Evolutionary conservation across 2,113 vertebrate genomes (phyloP).

Genomic region (Triplophysa rosa): DNA sequence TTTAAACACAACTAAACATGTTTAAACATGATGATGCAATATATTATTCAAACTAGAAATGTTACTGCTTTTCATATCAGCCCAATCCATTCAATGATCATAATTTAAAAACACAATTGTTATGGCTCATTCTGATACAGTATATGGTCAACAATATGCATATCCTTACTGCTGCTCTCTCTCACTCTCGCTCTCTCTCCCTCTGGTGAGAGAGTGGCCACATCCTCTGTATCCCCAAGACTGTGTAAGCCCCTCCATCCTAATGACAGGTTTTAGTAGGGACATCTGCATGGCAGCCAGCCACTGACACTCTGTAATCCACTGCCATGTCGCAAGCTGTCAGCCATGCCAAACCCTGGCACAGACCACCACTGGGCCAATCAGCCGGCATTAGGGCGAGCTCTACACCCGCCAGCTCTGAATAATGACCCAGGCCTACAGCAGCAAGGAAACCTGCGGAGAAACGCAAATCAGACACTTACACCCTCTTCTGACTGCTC

Average conservation of each 20-base stretch:
- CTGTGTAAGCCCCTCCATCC: slow-evolving; percentile 53
- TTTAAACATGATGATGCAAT: too few relatives aligned
- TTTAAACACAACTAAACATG: too few relatives aligned
- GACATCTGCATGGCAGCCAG: slow-evolving; percentile 53
- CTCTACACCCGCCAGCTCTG: slow-evolving; percentile 37
- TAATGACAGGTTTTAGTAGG: slow-evolving; percentile 57
- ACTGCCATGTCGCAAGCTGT: slow-evolving; percentile 54
- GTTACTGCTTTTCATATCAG: not conserved
- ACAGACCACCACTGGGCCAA: slow-evolving; percentile 40
- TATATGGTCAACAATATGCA: not conserved
- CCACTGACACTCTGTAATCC: slow-evolving; percentile 54
- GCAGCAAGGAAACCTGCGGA: slow-evolving; percentile 30
- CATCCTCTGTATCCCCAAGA: slow-evolving; percentile 39
- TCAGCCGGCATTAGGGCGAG: slow-evolving; percentile 44
- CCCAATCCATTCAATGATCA: not conserved
- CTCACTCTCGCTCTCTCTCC: slow-evolving; percentile 35
- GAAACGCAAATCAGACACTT: slow-evolving; percentile 38
- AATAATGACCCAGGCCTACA: slow-evolving; percentile 43
- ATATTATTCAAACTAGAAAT: not conserved
- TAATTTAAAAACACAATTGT: not conserved
- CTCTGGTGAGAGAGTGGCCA: not conserved
- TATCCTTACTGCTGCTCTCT: not conserved
- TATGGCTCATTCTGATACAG: not conserved
- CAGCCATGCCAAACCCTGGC: slow-evolving; percentile 50
- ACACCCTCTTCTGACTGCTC: slow-evolving; percentile 33